Conservation (phyloP, 2,797 vertebrate genomes). For the Lepus townsendii region DNA sequence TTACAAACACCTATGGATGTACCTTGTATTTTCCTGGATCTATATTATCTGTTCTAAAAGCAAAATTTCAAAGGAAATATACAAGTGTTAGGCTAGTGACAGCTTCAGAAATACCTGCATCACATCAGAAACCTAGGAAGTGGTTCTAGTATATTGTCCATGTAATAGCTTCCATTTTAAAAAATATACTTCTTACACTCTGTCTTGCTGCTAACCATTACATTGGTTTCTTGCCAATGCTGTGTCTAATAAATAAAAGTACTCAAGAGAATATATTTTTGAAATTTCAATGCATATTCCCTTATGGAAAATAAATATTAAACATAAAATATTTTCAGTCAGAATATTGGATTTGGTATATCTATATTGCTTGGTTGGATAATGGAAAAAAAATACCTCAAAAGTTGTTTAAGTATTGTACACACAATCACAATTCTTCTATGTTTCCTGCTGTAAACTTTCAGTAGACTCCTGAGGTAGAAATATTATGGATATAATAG, state of each 20-base stretch:
- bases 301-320: neutral
- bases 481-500: constrained; percentile 46
- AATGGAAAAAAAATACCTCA: neutral
- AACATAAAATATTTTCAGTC: neutral
- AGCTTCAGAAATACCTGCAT: constrained; percentile 2
- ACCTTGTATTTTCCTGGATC: neutral
- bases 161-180: constrained; percentile 1
- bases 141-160: neutral
- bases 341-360: neutral
- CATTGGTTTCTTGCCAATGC: neutral
- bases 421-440: neutral
- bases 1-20: neutral
- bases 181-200: constrained; percentile 6
- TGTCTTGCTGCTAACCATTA: neutral
- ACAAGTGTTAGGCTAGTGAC: neutral
- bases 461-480: neutral
- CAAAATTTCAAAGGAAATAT: neutral
- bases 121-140: neutral
- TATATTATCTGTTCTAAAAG: neutral
- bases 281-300: neutral
- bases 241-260: constrained; percentile 6
- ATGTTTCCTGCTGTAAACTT: neutral
- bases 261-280: constrained; percentile 20
- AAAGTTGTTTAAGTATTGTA: neutral
- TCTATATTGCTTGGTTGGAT: neutral